These are phyloP conservation scores for Solea senegalensis DNA, from an alignment of 2,113 vertebrate genomes.

Conservation along the genomic window DNA sequence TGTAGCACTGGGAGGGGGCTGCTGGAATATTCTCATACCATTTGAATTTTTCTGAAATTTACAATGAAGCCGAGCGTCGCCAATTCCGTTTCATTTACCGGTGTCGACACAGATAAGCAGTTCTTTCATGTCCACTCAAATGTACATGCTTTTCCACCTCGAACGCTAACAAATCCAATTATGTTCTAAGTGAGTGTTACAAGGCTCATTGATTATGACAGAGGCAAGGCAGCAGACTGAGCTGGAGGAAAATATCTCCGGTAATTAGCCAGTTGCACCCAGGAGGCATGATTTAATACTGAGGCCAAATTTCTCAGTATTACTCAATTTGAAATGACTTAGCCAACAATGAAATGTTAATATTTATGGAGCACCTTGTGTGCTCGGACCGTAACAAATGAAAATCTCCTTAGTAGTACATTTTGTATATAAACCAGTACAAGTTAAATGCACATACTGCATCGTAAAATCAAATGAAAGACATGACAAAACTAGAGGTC, in stretches of 20 bases:
- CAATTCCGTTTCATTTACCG: slow-evolving; percentile 56
- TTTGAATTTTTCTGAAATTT: slow-evolving; percentile 27
- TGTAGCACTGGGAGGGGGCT: background rate
- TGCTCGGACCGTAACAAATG: no score
- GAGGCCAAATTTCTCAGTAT: slow-evolving; percentile 48
- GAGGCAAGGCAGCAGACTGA: slow-evolving; percentile 58
- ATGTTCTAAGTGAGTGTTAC: slow-evolving; percentile 77
- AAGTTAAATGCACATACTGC: background rate
- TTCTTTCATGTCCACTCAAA: slow-evolving; percentile 65
- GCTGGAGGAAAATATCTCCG: slow-evolving; percentile 54
- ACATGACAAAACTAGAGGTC: background rate
- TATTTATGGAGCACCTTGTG: slow-evolving; percentile 14
- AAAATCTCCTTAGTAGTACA: background rate
- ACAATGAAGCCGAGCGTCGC: slow-evolving; percentile 30
- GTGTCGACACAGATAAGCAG: slow-evolving; percentile 70
- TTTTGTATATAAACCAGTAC: background rate
- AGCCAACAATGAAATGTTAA: slow-evolving; percentile 13
- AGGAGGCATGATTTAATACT: slow-evolving; percentile 56
- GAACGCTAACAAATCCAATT: slow-evolving; percentile 77
- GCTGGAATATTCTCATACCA: slow-evolving; percentile 9
- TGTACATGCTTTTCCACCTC: slow-evolving; percentile 57
- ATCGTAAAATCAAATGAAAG: background rate
- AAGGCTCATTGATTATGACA: slow-evolving; percentile 81
- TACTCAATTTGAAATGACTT: slow-evolving; percentile 53
- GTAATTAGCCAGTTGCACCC: slow-evolving; percentile 66